Percentiles rank a stretch among this genome's conserved stretches.
Conservation (phyloP, 2,797 vertebrate species). For the Melanotaenia trifasciata region DNA sequence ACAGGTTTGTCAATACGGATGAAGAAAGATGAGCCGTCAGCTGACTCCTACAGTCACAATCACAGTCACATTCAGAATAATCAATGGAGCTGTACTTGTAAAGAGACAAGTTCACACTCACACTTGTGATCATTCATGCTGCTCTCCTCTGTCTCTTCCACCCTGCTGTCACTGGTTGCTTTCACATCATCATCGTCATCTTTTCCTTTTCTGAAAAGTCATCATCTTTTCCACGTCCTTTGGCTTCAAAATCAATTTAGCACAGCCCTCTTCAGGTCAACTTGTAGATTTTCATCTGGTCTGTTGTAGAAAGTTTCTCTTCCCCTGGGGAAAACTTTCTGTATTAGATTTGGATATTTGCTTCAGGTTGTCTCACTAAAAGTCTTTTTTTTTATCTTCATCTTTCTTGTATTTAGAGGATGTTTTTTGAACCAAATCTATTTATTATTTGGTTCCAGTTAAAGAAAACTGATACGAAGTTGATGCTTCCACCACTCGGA, state of each 20-base stretch:
- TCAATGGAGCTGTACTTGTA: constrained; percentile 32
- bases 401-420: no score
- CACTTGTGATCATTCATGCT: constrained; percentile 33
- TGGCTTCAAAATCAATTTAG: neutral
- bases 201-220: constrained; percentile 8
- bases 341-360: no score
- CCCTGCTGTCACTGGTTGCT: constrained; percentile 20
- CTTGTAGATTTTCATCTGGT: neutral
- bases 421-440: no score
- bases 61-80: constrained; percentile 6
- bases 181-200: constrained; percentile 15
- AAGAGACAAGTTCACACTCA: constrained; percentile 45
- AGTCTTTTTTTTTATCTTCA: no score
- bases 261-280: neutral
- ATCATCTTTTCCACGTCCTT: constrained; percentile 1
- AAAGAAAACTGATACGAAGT: no score
- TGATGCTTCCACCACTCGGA: no score
- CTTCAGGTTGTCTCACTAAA: neutral
- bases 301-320: neutral
- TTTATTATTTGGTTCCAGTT: no score
- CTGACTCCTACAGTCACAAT: constrained; percentile 2
- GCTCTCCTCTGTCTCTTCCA: constrained; percentile 11
- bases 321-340: no score
- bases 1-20: neutral
- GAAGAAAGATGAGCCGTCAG: neutral